Evolutionary conservation across 2,888 invertebrate species (phyloP).

Genomic region (Idaea dimidiata): DNA sequence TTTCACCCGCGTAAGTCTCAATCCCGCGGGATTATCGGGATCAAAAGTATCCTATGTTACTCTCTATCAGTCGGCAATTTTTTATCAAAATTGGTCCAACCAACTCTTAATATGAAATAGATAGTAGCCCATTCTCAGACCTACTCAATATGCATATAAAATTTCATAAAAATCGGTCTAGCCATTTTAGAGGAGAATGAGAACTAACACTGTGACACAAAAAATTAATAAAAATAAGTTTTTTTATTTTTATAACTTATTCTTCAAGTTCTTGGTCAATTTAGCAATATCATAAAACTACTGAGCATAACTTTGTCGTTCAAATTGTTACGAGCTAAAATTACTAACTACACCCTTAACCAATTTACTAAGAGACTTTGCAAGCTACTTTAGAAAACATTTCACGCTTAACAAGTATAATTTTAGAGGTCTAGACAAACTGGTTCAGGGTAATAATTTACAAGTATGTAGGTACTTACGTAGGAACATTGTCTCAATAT

Average conservation of each 20-base stretch:
- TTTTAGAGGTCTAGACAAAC: constrained; percentile 24
- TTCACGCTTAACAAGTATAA: constrained; percentile 10
- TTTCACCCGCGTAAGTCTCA: no score
- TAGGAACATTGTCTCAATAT: constrained; percentile 38
- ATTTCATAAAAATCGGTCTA: no score
- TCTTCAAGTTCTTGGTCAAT: constrained; percentile 18
- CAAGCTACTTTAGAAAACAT: constrained; percentile 4
- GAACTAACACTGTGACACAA: no score
- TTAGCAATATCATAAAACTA: constrained; percentile 27
- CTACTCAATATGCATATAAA: no score
- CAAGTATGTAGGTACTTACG: constrained; percentile 7
- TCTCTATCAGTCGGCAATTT: no score
- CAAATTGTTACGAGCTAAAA: constrained; percentile 32
- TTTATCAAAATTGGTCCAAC: no score
- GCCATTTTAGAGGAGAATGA: no score
- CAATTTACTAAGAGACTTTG: constrained; percentile 23
- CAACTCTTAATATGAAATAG: no score
- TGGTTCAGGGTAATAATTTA: constrained; percentile 25
- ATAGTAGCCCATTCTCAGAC: no score
- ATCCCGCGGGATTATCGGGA: no score
- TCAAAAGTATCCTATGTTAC: no score
- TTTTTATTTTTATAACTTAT: not conserved
- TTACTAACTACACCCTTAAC: constrained; percentile 26
- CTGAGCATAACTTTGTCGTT: constrained; percentile 26
- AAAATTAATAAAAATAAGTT: no score